Evolutionary conservation across 2,888 invertebrate genomes (phyloP), one percentile per base, ranked within the genome.

Genomic region (Pseudococcus longispinus): DNA sequence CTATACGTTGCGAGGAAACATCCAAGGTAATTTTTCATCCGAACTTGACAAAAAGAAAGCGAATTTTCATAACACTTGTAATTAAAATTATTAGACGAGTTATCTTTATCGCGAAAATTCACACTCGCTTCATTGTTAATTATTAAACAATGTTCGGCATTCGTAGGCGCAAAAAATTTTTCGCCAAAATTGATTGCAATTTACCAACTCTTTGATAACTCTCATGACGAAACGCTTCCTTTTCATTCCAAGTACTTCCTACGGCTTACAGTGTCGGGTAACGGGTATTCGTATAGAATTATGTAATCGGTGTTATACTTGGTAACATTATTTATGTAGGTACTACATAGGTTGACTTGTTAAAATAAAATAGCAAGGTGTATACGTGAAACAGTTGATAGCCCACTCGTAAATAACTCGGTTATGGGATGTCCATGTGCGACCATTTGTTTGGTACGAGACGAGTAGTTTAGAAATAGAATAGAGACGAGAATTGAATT

Each of bases 121-220:
- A 80, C 77, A 80, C 23, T 42, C 77, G 77, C 77, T 80, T 80
- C 77, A 80, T 80, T 80, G 77, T 80, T 60, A 60, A 60, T 80
- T 42, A 80, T 37, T 80, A 42, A 80, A 80, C 77, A 29, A 20
- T 20, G 70, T 29, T 70, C 29, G 18, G 15, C 70, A 15, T 8
- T 26, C 23, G 26, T 42, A 42, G 42, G 77, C 42, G 77, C 77
- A 29, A 80, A 74, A 29, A 80, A 80, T 80, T 80, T 80, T 80
- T 80, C 77, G 77, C 42, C 77, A 80, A 80, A 80, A 42, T 80
- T 80, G 77, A 80, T 80, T 20, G 29, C 20, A 42, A 37, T 80
- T 80, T 20, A 42, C 29, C 37, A 0, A 70, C 18, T 18, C 29
- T 70, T 70, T 70, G 29, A 70, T 70, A 29, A 70, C 5, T 70